Base-by-base conservation (phyloP, 2,888 invertebrate genomes). In the Ceraclea dissimilis region DNA sequence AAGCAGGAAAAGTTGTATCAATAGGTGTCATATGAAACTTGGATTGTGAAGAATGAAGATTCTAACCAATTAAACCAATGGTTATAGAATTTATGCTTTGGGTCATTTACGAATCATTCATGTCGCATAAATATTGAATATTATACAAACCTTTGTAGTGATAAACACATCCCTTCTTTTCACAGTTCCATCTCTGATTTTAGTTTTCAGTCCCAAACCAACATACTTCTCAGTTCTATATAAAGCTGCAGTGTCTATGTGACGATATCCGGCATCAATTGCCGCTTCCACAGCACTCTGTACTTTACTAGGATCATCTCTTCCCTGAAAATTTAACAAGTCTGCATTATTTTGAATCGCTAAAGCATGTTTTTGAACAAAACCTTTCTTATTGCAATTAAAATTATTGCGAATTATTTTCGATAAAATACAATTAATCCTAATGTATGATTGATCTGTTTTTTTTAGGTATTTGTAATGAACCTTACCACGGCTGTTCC, bases 211-310 rank as follows among this genome's bases (percentile, higher is more conserved):
- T 0, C 72, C 81, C 16, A 69, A 64, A 0, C 82, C 82, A 21
- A 82, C 77, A 72, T 79, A 78, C 1, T 65, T 63, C 63, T 81
- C 81, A 2, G 79, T 79, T 18, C 71, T 70, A 66, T 85, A 85
- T 18, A 77, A 71, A 65, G 71, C 71, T 0, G 85, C 85, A 54
- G 83, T 81, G 65, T 86, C 86, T 33, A 86, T 76, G 63, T 81
- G 83, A 1, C 83, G 71, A 69, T 85, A 86, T 0, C 85, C 85
- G 0, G 72, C 73, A 47, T 82, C 80, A 18, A 85, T 77, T 2
- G 84, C 84, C 48, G 70, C 68, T 55, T 73, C 73, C 6, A 82
- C 76, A 0, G 80, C 79, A 47, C 71, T 66, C 60, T 72, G 68
- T 10, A 79, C 78, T 2, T 70, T 68, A 4, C 67, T 18, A 4